These are phyloP conservation scores for Serripes groenlandicus DNA, from an alignment of 2,888 invertebrate species.

Conservation along the genomic window DNA sequence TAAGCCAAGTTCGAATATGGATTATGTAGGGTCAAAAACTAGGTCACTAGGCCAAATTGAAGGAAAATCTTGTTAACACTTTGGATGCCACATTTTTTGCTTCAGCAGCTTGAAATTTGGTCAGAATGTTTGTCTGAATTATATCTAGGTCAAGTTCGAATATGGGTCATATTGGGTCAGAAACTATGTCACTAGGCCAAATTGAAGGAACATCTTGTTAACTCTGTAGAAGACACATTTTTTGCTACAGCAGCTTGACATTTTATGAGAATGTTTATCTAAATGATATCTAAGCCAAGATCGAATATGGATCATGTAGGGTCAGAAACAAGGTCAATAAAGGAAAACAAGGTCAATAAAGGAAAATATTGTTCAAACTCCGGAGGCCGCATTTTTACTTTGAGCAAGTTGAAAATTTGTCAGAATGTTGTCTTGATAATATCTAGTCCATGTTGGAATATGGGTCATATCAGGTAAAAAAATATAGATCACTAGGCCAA, in stretches of 20 bases:
- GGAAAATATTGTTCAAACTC: neutral
- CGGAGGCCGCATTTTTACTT: neutral
- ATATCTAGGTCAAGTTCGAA: too few species aligned
- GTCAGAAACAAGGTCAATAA: neutral
- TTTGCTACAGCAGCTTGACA: neutral
- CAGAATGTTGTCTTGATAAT: neutral
- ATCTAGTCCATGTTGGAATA: neutral
- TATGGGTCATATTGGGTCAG: too few species aligned
- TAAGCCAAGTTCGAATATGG: too few species aligned
- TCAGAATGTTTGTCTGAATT: too few species aligned
- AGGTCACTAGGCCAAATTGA: too few species aligned
- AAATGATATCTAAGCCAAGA: neutral
- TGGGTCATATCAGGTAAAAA: neutral
- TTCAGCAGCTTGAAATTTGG: too few species aligned
- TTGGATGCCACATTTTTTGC: too few species aligned
- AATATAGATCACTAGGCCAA: neutral
- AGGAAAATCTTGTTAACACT: too few species aligned
- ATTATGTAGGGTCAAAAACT: too few species aligned
- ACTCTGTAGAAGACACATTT: neutral
- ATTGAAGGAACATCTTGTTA: neutral
- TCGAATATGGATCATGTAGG: neutral
- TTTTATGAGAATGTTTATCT: neutral
- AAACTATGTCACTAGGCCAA: neutral
- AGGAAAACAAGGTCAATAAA: neutral
- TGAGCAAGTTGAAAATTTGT: neutral